Base-by-base conservation (phyloP, 1,140 invertebrate genomes). In the Pseudomyrmex concolor region DNA sequence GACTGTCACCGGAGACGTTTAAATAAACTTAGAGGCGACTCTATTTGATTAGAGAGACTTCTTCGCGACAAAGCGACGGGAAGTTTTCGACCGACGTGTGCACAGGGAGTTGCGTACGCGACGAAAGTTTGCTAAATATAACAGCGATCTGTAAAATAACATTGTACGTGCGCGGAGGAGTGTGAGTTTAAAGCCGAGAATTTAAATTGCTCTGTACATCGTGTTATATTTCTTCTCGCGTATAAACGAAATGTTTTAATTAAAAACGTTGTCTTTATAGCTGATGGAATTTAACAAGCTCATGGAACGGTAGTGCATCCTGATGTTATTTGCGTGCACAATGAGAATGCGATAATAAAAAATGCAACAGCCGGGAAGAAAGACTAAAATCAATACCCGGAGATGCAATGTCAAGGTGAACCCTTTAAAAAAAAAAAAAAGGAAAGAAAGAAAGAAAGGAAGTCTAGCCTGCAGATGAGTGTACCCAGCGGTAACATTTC, bases 401-500 rank as follows among this genome's bases (percentile, higher is more conserved):
- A n/a, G 54, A 17, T 19, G 54, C 66, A 80, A 80, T 71, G 76
- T 80, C 66, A 70, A 71, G 76, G 66, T 80, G 76, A 71, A 80
- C 19, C 63, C 66, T 59, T 71, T 71, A 48, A 70, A 7, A 55
- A 45, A 59, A 25, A 25, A 25, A 4, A 25, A 25, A 25, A 25
- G 5, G 5, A 5, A 34, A 34, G 5, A 34, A 34, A 34, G 5
- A 34, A 34, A 34, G 34, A 34, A 34, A 51, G 22, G 34, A 45
- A 73, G 34, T 74, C 63, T 81, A 13, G 72, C 66, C 54, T 19
- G 48, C 77, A 55, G 34, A 82, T 50, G 25, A 55, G 54, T 77
- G 48, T 81, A 83, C 78, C 74, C 73, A 57, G 17, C 68, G 74
- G 84, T 80, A 74, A 85, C 86, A 88, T 89, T 89, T 89, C 85